A percentile compares a stretch with the other conserved stretches of the same genome.
phyloP scores from a whole-genome alignment of 2,888 invertebrate species.

The Elysia crispata region DNA sequence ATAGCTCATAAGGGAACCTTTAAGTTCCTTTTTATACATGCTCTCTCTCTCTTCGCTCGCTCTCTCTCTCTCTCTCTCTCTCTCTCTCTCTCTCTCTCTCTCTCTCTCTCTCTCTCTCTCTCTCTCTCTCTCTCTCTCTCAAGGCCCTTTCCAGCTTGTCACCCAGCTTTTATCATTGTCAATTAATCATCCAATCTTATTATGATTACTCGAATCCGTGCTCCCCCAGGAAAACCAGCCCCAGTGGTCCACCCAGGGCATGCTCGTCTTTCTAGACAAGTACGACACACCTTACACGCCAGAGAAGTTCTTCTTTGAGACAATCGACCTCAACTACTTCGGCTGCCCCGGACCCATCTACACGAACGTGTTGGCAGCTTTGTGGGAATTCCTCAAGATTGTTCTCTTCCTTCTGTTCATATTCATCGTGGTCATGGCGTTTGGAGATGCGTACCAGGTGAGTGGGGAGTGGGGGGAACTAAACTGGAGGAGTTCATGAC shows the following conservation, averaged over 20 bases:
- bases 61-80: neutral
- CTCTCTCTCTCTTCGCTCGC: neutral
- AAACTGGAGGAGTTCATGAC: no score
- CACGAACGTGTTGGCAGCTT: slow-evolving; percentile 55
- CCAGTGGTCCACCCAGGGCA: slow-evolving; percentile 61
- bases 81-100: slow-evolving; percentile 18
- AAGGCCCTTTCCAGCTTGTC: no score
- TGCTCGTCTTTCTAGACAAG: slow-evolving; percentile 65
- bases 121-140: slow-evolving; percentile 11
- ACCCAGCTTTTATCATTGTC: no score
- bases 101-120: slow-evolving; percentile 27
- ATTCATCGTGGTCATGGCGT: slow-evolving; percentile 62
- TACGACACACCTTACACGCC: slow-evolving; percentile 64
- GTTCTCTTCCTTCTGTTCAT: slow-evolving; percentile 65
- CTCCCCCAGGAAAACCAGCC: slow-evolving; percentile 26
- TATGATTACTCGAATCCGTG: no score
- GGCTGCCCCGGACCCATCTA: slow-evolving; percentile 66
- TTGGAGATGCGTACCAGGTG: slow-evolving; percentile 60
- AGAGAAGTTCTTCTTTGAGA: slow-evolving; percentile 60
- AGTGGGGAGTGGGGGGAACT: no score
- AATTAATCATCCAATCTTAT: no score
- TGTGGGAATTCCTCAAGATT: slow-evolving; percentile 58
- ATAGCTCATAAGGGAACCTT: neutral
- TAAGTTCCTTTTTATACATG: neutral
- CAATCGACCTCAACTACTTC: slow-evolving; percentile 60